phyloP scores from a whole-genome alignment of 2,113 vertebrate genomes.

The Pangasianodon gigas region DNA sequence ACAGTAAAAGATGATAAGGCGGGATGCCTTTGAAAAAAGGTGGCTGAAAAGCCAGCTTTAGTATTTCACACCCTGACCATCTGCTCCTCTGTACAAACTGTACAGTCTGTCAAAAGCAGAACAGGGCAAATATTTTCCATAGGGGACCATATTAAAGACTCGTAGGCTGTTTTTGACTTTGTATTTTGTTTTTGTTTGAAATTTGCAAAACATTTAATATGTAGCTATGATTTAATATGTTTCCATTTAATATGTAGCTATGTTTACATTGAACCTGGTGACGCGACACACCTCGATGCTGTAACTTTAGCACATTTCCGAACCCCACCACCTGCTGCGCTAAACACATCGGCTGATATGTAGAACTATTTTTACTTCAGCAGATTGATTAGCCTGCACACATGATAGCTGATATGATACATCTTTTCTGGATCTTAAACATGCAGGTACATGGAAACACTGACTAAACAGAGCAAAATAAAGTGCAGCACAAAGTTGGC shows the following conservation, averaged over 20 bases:
- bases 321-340: not conserved
- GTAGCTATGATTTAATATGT: no score
- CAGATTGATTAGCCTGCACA: not conserved
- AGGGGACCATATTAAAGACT: not conserved
- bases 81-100: conserved; percentile 5
- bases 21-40: not conserved
- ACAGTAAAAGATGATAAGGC: not conserved
- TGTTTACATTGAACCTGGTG: not conserved
- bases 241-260: not conserved
- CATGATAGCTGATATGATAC: not conserved
- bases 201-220: not conserved
- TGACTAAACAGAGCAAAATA: not conserved
- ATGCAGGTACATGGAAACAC: not conserved
- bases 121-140: no score
- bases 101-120: not conserved
- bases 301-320: not conserved
- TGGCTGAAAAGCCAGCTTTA: conserved; percentile 1
- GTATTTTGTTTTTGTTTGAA: not conserved
- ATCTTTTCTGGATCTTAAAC: not conserved
- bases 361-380: not conserved
- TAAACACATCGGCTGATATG: not conserved
- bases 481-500: not conserved
- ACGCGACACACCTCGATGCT: not conserved
- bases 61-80: not conserved
- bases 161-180: not conserved